Conservation (phyloP, 2,113 vertebrate species). For the Colaptes auratus region DNA sequence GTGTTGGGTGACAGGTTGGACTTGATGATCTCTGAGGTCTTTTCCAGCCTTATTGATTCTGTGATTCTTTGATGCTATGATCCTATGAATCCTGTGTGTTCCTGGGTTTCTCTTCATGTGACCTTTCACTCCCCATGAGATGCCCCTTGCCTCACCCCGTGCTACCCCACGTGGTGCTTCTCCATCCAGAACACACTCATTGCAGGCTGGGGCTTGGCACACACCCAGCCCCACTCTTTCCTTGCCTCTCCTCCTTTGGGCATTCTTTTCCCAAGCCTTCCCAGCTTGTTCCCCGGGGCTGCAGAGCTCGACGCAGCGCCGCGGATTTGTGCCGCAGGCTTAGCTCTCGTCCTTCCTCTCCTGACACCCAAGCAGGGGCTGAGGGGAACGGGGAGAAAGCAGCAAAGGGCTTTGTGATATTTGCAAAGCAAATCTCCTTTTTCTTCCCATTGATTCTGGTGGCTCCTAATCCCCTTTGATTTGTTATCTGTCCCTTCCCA, state of each 20-base stretch:
- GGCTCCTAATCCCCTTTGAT: background rate
- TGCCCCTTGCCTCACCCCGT: background rate
- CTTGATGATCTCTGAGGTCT: too few species aligned
- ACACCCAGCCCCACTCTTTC: background rate
- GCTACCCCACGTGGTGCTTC: background rate
- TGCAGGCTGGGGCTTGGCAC: background rate
- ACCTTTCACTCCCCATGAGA: background rate
- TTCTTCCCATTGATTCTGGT: conserved; percentile 15
- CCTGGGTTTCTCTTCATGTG: background rate
- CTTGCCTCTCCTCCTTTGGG: background rate
- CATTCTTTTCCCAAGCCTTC: background rate
- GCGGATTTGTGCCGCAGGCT: background rate
- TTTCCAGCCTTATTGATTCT: too few species aligned
- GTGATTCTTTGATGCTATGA: too few species aligned
- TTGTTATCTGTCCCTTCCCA: background rate
- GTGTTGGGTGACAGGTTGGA: too few species aligned
- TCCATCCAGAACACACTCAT: fast-evolving
- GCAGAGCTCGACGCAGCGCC: background rate
- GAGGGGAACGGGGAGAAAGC: background rate
- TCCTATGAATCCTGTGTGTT: background rate
- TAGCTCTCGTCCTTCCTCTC: background rate
- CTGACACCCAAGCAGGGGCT: background rate
- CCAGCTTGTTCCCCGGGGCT: background rate
- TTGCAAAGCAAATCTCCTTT: conserved; percentile 23
- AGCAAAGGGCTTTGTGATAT: background rate